phyloP scores from a whole-genome alignment of 2,888 invertebrate species.

The Beris chalybata region DNA sequence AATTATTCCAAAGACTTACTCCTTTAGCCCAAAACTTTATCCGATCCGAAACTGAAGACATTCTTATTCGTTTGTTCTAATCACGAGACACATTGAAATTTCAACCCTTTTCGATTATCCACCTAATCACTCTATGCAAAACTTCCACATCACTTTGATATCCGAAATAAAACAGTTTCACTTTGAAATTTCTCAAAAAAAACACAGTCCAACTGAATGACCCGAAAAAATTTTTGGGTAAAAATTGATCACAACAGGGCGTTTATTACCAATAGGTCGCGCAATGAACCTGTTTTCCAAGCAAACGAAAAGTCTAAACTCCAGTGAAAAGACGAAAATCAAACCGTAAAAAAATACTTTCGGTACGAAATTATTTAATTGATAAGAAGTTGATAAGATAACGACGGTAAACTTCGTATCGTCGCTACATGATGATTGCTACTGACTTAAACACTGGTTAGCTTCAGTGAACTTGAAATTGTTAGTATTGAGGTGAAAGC shows the following conservation, averaged over 20 bases:
- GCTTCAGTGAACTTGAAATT: slow-evolving; percentile 27
- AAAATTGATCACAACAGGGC: too few species aligned
- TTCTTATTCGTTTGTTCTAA: slow-evolving; percentile 37
- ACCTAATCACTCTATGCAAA: neutral
- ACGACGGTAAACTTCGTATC: slow-evolving; percentile 11
- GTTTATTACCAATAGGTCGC: too few species aligned
- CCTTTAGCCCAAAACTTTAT: slow-evolving; percentile 55
- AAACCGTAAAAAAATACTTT: slow-evolving; percentile 3
- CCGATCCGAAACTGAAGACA: slow-evolving; percentile 56
- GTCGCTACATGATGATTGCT: neutral
- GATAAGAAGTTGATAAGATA: slow-evolving; percentile 30
- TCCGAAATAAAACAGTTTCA: neutral
- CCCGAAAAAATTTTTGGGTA: too few species aligned
- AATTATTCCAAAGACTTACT: slow-evolving; percentile 46
- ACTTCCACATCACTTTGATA: neutral
- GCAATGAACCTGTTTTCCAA: too few species aligned
- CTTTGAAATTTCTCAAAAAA: too few species aligned
- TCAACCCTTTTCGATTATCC: slow-evolving; percentile 3
- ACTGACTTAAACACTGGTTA: slow-evolving; percentile 21
- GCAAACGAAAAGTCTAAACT: too few species aligned
- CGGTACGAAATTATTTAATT: slow-evolving; percentile 11
- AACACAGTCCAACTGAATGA: too few species aligned
- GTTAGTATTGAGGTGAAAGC: too few species aligned
- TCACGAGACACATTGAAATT: slow-evolving; percentile 9
- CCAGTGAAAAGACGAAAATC: too few species aligned